These are phyloP conservation scores for Oxyscelio sp. DNA, from an alignment of 2,888 invertebrate genomes.

Conservation along the genomic window DNA sequence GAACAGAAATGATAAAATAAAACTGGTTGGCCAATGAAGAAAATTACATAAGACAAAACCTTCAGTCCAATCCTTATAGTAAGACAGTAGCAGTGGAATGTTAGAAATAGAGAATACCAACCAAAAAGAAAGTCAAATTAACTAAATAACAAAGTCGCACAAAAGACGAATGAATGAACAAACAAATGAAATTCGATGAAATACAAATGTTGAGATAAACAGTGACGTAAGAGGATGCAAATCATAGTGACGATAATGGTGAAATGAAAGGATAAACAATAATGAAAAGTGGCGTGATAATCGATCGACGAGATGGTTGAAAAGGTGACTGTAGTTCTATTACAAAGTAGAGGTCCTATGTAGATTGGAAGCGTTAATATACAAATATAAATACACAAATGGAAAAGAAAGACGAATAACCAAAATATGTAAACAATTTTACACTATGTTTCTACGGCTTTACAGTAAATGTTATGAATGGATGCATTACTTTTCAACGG, in stretches of 20 bases:
- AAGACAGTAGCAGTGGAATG: slow-evolving; percentile 86
- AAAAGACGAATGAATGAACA: slow-evolving; percentile 54
- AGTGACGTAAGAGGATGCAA: slow-evolving; percentile 49
- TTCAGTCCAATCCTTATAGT: slow-evolving; percentile 88
- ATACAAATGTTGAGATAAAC: slow-evolving; percentile 56
- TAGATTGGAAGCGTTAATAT: slow-evolving; percentile 81
- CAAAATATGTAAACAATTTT: slow-evolving; percentile 63
- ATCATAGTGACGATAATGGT: slow-evolving; percentile 57
- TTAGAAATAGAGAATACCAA: slow-evolving; percentile 76
- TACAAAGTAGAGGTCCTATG: slow-evolving; percentile 76
- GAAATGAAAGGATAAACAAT: slow-evolving; percentile 65
- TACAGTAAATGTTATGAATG: slow-evolving; percentile 46
- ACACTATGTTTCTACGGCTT: slow-evolving; percentile 65
- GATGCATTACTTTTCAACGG: slow-evolving; percentile 40
- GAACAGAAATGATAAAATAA: slow-evolving; percentile 70
- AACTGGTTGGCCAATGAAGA: slow-evolving; percentile 82
- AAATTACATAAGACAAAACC: slow-evolving; percentile 85
- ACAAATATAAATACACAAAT: slow-evolving; percentile 75
- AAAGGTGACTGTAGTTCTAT: slow-evolving; percentile 58
- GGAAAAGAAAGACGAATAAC: slow-evolving; percentile 70
- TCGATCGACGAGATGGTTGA: slow-evolving; percentile 72
- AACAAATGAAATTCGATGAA: background rate
- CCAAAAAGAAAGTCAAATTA: slow-evolving; percentile 73
- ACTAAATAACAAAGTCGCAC: slow-evolving; percentile 5
- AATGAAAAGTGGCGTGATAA: slow-evolving; percentile 71